A percentile compares a stretch with the other conserved stretches of the same genome.
Conservation (phyloP, 2,797 vertebrate species). For the Cyprinodon diabolis region DNA sequence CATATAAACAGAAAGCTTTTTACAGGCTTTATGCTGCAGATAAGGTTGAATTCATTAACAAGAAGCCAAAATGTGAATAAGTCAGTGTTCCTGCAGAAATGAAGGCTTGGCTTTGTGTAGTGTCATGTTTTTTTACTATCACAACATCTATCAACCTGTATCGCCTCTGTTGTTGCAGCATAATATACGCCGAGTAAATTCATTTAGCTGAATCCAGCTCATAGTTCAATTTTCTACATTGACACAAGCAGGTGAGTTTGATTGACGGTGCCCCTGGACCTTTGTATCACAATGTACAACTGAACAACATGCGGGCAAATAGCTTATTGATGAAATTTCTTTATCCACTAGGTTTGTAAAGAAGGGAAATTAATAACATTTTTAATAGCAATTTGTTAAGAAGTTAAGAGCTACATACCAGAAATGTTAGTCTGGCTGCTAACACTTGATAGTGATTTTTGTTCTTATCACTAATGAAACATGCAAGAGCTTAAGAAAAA, state of each 20-base stretch:
- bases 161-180: constrained; percentile 34
- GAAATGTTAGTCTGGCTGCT: constrained; percentile 33
- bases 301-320: constrained; percentile 29
- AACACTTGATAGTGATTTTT: constrained; percentile 12
- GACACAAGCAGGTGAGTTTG: constrained; percentile 50
- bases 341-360: constrained; percentile 31
- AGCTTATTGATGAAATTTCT: constrained; percentile 48
- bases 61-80: constrained; percentile 18
- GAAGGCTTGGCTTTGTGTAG: constrained; percentile 24
- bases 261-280: constrained; percentile 47
- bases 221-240: not conserved
- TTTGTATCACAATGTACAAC: constrained; percentile 42
- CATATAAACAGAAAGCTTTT: constrained; percentile 26
- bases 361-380: constrained; percentile 49
- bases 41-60: constrained; percentile 15
- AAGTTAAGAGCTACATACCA: constrained; percentile 32
- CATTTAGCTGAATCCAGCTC: constrained; percentile 37
- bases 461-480: constrained; percentile 22
- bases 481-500: not conserved
- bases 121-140: constrained; percentile 15
- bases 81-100: constrained; percentile 2
- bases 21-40: constrained; percentile 9
- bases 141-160: constrained; percentile 17
- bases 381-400: constrained; percentile 60
- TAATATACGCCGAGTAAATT: constrained; percentile 35